These are phyloP conservation scores for Pantherophis vulpinus DNA, from an alignment of 2,797 vertebrate species.

Conservation along the genomic window DNA sequence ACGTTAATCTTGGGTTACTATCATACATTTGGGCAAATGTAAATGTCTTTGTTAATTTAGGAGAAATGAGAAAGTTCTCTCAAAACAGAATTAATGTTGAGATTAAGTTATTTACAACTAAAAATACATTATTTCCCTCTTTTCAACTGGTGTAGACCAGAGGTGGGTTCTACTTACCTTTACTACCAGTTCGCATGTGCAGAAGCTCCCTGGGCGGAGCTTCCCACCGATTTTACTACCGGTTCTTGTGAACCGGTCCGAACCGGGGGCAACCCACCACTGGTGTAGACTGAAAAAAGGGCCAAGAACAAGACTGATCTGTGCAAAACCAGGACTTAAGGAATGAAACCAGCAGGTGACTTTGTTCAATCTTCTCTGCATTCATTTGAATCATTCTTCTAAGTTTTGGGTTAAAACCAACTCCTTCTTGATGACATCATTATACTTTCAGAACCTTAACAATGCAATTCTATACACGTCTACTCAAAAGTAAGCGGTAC, in stretches of 20 bases:
- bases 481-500: not conserved
- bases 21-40: not conserved
- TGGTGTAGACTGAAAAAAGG: constrained; percentile 68
- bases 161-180: no score
- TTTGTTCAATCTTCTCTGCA: not conserved
- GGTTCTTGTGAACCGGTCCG: no score
- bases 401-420: constrained; percentile 81
- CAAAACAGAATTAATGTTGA: not conserved
- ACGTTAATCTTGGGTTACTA: not conserved
- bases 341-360: not conserved
- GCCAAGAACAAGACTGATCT: constrained; percentile 76
- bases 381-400: constrained; percentile 61
- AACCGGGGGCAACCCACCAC: no score
- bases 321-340: constrained; percentile 20
- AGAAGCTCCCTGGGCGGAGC: no score
- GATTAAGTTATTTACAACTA: constrained; percentile 11
- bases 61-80: constrained; percentile 17
- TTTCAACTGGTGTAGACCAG: constrained; percentile 71
- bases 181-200: no score
- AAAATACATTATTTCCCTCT: constrained; percentile 74
- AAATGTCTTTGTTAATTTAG: not conserved
- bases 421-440: constrained; percentile 77
- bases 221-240: no score
- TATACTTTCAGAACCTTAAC: constrained; percentile 44
- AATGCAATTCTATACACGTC: not conserved